phyloP scores from a whole-genome alignment of 1,140 invertebrate species.

The Anoplophora glabripennis region DNA sequence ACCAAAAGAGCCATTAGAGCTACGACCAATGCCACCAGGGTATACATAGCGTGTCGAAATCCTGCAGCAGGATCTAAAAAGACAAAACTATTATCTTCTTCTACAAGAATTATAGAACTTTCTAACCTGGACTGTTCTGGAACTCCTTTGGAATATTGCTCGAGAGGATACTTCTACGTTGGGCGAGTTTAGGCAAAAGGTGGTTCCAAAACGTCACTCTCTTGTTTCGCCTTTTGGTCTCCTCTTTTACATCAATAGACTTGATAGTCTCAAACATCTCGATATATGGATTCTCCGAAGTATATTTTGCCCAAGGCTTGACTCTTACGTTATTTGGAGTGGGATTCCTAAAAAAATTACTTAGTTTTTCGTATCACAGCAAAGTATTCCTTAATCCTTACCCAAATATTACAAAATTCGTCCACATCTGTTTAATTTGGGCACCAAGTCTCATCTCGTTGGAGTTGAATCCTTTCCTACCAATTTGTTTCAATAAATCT shows the following conservation, averaged over 20 bases:
- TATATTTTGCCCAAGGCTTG: constrained; percentile 59
- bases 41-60: constrained; percentile 52
- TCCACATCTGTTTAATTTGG: constrained; percentile 56
- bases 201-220: constrained; percentile 40
- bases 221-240: constrained; percentile 19
- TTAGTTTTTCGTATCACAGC: neutral
- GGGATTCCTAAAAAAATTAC: constrained; percentile 45
- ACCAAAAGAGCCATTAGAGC: constrained; percentile 49
- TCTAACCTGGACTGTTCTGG: constrained; percentile 35
- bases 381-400: constrained; percentile 39
- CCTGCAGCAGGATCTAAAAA: constrained; percentile 46
- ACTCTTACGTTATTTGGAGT: constrained; percentile 54
- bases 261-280: constrained; percentile 43
- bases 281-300: constrained; percentile 50
- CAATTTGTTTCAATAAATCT: constrained; percentile 59
- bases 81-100: constrained; percentile 1
- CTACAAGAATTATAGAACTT: too few relatives aligned
- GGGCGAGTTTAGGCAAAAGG: constrained; percentile 35
- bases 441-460: constrained; percentile 59
- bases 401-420: constrained; percentile 63
- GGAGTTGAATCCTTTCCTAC: constrained; percentile 54
- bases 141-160: constrained; percentile 35
- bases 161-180: constrained; percentile 19
- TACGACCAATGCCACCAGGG: constrained; percentile 49
- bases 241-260: constrained; percentile 1